Evolutionary conservation across 2,888 invertebrate genomes (phyloP).

Genomic region (Gibbula magus): DNA sequence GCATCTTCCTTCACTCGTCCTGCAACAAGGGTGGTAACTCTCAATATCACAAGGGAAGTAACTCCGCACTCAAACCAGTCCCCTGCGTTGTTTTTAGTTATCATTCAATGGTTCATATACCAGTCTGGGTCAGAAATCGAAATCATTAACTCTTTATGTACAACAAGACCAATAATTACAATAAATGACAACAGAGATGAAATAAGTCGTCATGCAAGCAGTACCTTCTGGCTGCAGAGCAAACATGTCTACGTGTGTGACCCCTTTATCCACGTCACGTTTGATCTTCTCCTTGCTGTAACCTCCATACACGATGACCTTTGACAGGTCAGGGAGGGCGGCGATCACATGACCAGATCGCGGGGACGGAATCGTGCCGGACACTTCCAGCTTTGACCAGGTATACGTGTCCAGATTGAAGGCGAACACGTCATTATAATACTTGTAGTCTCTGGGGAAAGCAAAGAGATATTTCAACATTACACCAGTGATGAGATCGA

Average conservation of each 20-base stretch:
- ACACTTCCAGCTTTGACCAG: slow-evolving; percentile 84
- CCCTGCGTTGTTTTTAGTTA: too few species aligned
- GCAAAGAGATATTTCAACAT: too few species aligned
- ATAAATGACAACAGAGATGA: too few species aligned
- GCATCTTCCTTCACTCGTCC: slow-evolving; percentile 75
- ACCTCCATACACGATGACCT: slow-evolving; percentile 85
- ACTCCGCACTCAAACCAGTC: too few species aligned
- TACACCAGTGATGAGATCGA: too few species aligned
- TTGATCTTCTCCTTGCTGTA: slow-evolving; percentile 85
- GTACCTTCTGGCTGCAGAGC: slow-evolving; percentile 66
- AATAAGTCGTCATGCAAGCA: neutral
- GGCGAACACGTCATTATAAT: slow-evolving; percentile 89
- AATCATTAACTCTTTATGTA: too few species aligned
- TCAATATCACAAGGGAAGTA: too few species aligned
- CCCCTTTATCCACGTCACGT: slow-evolving; percentile 85
- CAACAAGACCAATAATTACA: too few species aligned
- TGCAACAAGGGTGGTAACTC: neutral
- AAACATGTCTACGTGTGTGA: slow-evolving; percentile 84
- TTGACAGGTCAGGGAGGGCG: slow-evolving; percentile 77
- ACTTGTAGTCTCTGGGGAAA: slow-evolving; percentile 83
- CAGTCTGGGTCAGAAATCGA: too few species aligned
- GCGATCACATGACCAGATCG: slow-evolving; percentile 86
- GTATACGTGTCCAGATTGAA: slow-evolving; percentile 87
- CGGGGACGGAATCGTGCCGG: slow-evolving; percentile 81
- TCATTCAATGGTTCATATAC: too few species aligned